phyloP scores from a whole-genome alignment of 1,140 invertebrate species.

The Caenorhabditis inopinata region DNA sequence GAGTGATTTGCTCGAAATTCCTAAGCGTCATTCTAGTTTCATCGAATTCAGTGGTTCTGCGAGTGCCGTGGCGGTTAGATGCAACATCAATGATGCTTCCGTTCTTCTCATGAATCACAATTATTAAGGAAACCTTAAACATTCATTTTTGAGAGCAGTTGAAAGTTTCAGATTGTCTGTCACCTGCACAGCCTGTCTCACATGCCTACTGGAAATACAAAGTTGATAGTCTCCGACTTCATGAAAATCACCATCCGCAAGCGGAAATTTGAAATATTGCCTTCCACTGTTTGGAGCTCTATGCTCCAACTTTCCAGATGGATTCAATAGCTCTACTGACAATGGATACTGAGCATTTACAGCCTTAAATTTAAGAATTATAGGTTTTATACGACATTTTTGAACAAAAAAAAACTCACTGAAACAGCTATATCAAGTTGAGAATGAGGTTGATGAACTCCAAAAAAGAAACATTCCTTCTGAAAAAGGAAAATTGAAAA shows the following conservation, averaged over 20 bases:
- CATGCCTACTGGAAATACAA: neutral
- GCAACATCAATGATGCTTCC: neutral
- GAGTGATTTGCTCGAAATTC: neutral
- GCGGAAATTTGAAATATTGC: slow-evolving; percentile 11
- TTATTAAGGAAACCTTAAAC: neutral
- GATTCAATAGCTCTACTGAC: neutral
- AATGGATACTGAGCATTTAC: neutral
- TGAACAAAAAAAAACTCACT: neutral
- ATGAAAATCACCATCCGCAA: neutral
- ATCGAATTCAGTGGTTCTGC: neutral
- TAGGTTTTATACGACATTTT: neutral
- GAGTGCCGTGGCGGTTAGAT: neutral
- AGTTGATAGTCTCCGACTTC: slow-evolving; percentile 6
- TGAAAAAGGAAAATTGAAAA: neutral
- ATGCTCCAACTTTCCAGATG: neutral
- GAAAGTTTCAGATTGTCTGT: neutral
- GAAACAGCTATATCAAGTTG: slow-evolving; percentile 26
- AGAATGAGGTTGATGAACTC: slow-evolving; percentile 7
- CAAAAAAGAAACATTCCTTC: neutral
- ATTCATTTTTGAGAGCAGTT: too few species aligned
- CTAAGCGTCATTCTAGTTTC: neutral
- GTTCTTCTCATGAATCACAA: slow-evolving; percentile 19
- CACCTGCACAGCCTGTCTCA: neutral
- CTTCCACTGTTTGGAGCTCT: neutral
- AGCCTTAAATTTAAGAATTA: neutral